Evolutionary conservation across 1,140 invertebrate species (phyloP), one percentile per base, ranked within the genome.

Genomic region (Drosophila nikananu): DNA sequence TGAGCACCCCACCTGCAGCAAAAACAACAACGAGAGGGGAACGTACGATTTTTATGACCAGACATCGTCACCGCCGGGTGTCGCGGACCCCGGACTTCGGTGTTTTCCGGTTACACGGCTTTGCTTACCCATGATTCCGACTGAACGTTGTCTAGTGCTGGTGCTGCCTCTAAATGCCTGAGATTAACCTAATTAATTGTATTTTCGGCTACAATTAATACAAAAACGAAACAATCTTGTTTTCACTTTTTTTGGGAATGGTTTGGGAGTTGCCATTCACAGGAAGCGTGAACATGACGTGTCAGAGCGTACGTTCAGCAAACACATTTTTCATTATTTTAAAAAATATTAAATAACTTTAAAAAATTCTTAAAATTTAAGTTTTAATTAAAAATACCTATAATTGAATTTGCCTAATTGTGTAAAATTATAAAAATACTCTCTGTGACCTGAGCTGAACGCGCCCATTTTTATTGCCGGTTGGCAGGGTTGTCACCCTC

Each of bases 1-100:
- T 99, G 86, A 99, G 95, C 90, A 99, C 94, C 91, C 98, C 98
- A 95, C 98, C 98, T 99, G 93, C 23, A 94, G 91, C 5, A 42
- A 60, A 25, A 44, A 55, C 39, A 68, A 80, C 23, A 74, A 39
- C 13, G 37, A 27, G 27, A 35, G 17, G 19, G 54, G 70, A 49
- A 80, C 62, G 66, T 54, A 83, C 80, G 83, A 84, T 66, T 90
- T 77, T 78, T 70, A 78, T 77, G 77, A 65, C 67, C 57, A 70
- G 72, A 72, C 77, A 55, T 74, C 57, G 76, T 71, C 66, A 78
- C 58, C 83, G 58, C 52, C 75, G 54, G 52, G 48, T 39, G 41
- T 21, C n/a, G 13, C 27, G 15, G 21, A 12, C 13, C 41, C 27
- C n/a, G 15, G 27, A n/a, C 6, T 5, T 19, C 3, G n/a, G 1